phyloP scores from a whole-genome alignment of 2,797 vertebrate species.

The Myotis planiceps region DNA sequence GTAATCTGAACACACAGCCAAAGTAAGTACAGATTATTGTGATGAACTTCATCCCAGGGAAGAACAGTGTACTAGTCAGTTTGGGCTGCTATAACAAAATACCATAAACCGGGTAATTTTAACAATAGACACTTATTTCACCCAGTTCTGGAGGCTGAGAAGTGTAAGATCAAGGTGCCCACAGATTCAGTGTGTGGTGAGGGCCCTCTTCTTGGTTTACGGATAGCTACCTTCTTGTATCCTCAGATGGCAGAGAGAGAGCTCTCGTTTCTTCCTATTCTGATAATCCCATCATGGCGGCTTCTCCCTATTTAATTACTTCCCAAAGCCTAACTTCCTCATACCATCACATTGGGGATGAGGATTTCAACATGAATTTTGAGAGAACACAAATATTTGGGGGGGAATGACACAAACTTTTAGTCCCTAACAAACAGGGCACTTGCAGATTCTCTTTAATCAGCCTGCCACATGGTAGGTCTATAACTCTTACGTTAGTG shows the following conservation, averaged over 20 bases:
- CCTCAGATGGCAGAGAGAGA: background rate
- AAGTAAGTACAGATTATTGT: conserved; percentile 28
- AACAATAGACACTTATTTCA: background rate
- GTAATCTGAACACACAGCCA: conserved; percentile 87
- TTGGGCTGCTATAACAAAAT: background rate
- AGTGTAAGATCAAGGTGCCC: background rate
- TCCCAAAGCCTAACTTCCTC: background rate
- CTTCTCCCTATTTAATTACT: background rate
- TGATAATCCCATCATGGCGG: background rate
- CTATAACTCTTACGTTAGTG: background rate
- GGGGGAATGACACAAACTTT: background rate
- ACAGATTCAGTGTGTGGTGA: background rate
- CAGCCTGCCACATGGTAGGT: background rate
- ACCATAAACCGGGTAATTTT: background rate
- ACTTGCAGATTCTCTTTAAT: background rate
- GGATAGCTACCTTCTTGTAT: background rate
- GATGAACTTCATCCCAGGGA: background rate
- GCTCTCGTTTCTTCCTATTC: background rate
- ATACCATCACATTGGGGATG: background rate
- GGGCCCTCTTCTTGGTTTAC: background rate
- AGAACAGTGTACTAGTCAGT: background rate
- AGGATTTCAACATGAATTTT: background rate
- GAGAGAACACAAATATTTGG: background rate
- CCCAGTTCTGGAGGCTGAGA: background rate
- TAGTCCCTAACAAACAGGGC: background rate